These are phyloP conservation scores for Cisticola juncidis DNA, from an alignment of 2,113 vertebrate genomes.

Conservation along the genomic window DNA sequence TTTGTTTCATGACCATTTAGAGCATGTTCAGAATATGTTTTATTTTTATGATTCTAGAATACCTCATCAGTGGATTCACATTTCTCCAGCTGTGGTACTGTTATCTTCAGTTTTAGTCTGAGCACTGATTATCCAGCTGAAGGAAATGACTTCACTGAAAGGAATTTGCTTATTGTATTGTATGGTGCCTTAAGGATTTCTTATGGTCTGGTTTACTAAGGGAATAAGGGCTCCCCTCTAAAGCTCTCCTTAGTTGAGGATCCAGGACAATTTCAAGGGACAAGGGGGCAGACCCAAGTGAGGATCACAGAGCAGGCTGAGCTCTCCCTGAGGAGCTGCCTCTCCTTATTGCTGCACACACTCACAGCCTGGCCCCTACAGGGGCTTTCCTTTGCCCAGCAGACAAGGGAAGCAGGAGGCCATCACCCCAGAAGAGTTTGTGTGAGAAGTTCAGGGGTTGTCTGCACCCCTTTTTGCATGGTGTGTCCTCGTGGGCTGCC, in stretches of 20 bases:
- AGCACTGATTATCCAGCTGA: not conserved
- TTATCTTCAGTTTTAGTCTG: not conserved
- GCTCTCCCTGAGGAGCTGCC: not conserved
- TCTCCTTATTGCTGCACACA: accelerated
- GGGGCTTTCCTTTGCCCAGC: not conserved
- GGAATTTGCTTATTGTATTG: not conserved
- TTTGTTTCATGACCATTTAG: not conserved
- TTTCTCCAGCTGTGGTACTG: not conserved
- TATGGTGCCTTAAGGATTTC: not conserved
- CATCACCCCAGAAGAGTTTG: not conserved
- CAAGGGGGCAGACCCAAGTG: not conserved
- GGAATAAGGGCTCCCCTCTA: not conserved
- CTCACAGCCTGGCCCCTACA: not conserved
- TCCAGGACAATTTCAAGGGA: not conserved
- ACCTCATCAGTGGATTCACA: not conserved
- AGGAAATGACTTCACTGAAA: not conserved
- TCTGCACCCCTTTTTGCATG: accelerated
- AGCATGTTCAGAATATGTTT: not conserved
- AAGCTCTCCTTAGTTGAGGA: not conserved
- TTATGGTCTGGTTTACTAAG: not conserved
- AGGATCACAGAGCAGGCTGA: not conserved
- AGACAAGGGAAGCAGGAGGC: accelerated
- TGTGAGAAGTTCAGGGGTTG: not conserved
- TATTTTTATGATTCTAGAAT: not conserved
- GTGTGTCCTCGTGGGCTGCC: not conserved